Evolutionary conservation across 1,140 invertebrate species (phyloP).

Genomic region (Leptonema lineaticorne): DNA sequence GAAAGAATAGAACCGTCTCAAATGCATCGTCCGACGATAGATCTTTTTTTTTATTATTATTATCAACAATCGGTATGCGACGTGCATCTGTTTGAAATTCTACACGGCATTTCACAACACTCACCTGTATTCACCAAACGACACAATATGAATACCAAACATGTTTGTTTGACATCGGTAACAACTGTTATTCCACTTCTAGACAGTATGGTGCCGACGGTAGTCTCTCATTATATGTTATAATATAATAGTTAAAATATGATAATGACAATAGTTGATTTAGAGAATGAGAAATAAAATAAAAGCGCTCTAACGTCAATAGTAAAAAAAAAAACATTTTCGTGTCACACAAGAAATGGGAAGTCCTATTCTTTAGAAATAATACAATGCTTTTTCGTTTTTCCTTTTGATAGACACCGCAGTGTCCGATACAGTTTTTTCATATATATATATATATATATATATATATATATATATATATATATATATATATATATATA

Average conservation of each 20-base stretch:
- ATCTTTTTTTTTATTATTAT: too few species aligned
- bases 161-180: slow-evolving; percentile 11
- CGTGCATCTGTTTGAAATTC: slow-evolving; percentile 26
- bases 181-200: neutral
- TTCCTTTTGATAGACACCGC: too few species aligned
- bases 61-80: slow-evolving; percentile 10
- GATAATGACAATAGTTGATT: neutral
- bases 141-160: slow-evolving; percentile 24
- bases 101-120: slow-evolving; percentile 26
- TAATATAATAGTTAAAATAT: neutral
- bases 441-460: too few species aligned
- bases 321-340: neutral
- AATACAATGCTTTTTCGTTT: too few species aligned
- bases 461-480: too few species aligned
- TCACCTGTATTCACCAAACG: slow-evolving; percentile 21
- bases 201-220: slow-evolving; percentile 16
- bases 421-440: too few species aligned
- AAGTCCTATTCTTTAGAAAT: too few species aligned
- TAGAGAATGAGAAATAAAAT: neutral
- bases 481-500: too few species aligned
- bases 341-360: too few species aligned
- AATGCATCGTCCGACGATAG: slow-evolving; percentile 8
- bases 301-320: neutral
- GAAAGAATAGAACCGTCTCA: neutral
- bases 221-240: neutral